phyloP scores from a whole-genome alignment of 2,888 invertebrate species.

The Xylophagus ater region DNA sequence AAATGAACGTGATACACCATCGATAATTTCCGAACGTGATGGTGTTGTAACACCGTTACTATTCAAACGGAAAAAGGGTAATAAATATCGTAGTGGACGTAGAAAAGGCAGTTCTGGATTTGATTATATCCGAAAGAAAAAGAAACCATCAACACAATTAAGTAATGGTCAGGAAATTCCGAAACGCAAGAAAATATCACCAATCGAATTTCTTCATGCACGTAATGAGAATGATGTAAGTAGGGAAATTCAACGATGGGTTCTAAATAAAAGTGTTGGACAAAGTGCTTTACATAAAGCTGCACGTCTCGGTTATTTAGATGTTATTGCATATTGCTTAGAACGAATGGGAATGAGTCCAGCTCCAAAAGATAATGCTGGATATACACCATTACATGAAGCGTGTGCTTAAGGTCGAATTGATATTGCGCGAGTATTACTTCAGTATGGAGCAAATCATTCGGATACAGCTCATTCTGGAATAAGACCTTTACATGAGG shows the following conservation, averaged over 20 bases:
- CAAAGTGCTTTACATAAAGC: constrained; percentile 88
- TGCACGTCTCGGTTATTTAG: constrained; percentile 78
- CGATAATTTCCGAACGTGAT: constrained; percentile 15
- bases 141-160: constrained; percentile 51
- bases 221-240: constrained; percentile 54
- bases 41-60: constrained; percentile 14
- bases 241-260: constrained; percentile 80
- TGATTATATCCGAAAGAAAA: constrained; percentile 82
- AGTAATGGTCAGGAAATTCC: constrained; percentile 34
- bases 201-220: constrained; percentile 15
- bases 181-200: constrained; percentile 36
- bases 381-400: constrained; percentile 87
- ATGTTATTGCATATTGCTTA: constrained; percentile 81
- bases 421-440: constrained; percentile 69
- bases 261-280: constrained; percentile 87
- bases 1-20: constrained; percentile 30
- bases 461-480: constrained; percentile 88
- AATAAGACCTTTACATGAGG: constrained; percentile 88
- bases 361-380: constrained; percentile 84
- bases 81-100: constrained; percentile 24
- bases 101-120: constrained; percentile 46
- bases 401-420: constrained; percentile 82
- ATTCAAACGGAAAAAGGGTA: constrained; percentile 23
- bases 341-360: constrained; percentile 74
- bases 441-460: constrained; percentile 83